Base-by-base conservation (phyloP, 2,888 invertebrate species). In the Cyclophora albipunctata region DNA sequence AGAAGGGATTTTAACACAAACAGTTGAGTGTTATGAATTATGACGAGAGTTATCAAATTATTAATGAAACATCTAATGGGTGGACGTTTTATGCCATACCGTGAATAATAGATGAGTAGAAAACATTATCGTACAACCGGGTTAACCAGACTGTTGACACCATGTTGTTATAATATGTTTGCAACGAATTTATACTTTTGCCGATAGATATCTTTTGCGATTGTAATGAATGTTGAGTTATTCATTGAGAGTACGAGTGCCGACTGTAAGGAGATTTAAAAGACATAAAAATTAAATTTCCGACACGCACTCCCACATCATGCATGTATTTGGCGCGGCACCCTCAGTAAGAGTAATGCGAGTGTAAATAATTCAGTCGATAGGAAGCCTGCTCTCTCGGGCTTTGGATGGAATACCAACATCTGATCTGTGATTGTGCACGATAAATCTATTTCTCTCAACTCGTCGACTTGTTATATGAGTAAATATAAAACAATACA, bases 321-420 rank as follows among this genome's bases (percentile, higher is more conserved):
- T 43, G 20, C 43, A 43, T 43, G 43, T 49, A 47, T 69, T 63
- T 58, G 58, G 63, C 61, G 66, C 66, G 66, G 63, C 52, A 52
- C 49, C 58, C 57, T 57, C 58, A 34, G 63, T 66, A 68, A 69
- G 69, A 71, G 73, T 71, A 73, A 73, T 73, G 69, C 66, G 69
- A 69, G 75, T 76, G 78, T 85, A 82, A 86, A 87, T 87, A 84
- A 87, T 86, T 86, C 84, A 85, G 75, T 71, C 68, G 75, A 71
- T 77, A 70, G 76, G 73, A 70, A 69, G 73, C 73, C 66, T 72
- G 73, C 78, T 81, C 81, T 71, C 78, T 50, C 58, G 76, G 71
- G 81, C 74, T 78, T 77, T 73, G 73, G 71, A 73, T 70, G 73
- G 84, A 86, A 86, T 84, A 84, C 81, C 77, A 81, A 83, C 83